phyloP scores from a whole-genome alignment of 2,888 invertebrate species.

The Microplitis manilae region DNA sequence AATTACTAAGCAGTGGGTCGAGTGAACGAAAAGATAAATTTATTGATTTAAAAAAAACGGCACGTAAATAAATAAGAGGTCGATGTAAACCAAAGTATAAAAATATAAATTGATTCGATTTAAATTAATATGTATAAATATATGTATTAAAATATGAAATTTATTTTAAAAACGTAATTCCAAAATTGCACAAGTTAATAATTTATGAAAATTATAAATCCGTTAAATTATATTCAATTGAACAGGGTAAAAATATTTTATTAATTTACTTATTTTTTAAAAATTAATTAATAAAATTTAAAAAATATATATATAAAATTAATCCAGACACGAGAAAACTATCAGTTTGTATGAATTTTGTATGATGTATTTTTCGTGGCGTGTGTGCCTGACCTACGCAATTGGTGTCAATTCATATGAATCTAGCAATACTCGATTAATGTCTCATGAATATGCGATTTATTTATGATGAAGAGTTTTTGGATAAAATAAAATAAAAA shows the following conservation, averaged over 20 bases:
- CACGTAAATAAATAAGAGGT: too few relatives aligned
- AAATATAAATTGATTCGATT: too few relatives aligned
- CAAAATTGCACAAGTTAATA: neutral
- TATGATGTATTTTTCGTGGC: constrained; percentile 43
- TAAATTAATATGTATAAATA: too few relatives aligned
- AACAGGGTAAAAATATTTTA: constrained; percentile 66
- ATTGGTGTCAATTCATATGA: constrained; percentile 59
- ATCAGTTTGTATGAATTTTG: constrained; percentile 63
- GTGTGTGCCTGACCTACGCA: constrained; percentile 46
- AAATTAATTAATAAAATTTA: neutral
- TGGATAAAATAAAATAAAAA: constrained; percentile 9
- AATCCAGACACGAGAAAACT: constrained; percentile 59
- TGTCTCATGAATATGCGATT: constrained; percentile 25
- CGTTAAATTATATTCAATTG: constrained; percentile 66
- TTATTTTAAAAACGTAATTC: too few relatives aligned
- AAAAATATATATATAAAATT: constrained; percentile 35
- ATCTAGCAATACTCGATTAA: constrained; percentile 54
- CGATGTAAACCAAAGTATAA: too few relatives aligned
- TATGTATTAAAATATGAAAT: too few relatives aligned
- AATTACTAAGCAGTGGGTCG: too few relatives aligned
- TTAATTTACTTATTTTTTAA: too few relatives aligned
- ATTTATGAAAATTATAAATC: constrained; percentile 27
- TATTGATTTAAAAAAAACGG: too few relatives aligned
- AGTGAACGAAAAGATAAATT: too few relatives aligned
- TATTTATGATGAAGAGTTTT: constrained; percentile 24